Percentiles rank a stretch among this genome's conserved stretches.
Evolutionary conservation across 2,888 invertebrate genomes (phyloP).

Genomic region (Leptopilina myrica): DNA sequence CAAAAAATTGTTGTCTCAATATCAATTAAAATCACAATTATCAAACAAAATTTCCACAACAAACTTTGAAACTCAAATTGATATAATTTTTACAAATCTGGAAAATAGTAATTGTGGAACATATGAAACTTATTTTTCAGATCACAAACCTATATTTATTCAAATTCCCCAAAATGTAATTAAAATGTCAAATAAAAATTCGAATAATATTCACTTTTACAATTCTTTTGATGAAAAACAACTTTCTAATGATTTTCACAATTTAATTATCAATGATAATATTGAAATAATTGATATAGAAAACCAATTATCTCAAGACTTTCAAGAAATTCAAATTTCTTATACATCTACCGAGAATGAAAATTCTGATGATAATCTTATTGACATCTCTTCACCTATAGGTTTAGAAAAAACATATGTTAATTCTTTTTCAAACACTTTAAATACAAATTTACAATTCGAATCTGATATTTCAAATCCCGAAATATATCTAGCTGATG

Average conservation of each 20-base stretch:
- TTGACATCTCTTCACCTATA: not conserved
- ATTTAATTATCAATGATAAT: not conserved
- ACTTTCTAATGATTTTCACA: not conserved
- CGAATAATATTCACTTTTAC: too few relatives aligned
- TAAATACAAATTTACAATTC: not conserved
- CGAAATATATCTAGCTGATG: not conserved
- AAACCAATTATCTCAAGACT: not conserved
- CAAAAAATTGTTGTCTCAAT: not conserved
- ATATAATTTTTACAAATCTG: conserved; percentile 3
- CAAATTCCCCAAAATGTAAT: not conserved
- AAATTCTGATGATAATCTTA: not conserved
- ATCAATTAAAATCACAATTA: not conserved
- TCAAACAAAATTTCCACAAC: not conserved
- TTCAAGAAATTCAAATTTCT: not conserved
- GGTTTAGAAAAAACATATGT: too few relatives aligned
- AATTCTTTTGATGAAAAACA: not conserved
- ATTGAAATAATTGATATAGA: not conserved
- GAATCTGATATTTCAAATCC: not conserved
- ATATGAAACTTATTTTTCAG: conserved; percentile 21
- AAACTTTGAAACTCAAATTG: conserved; percentile 9
- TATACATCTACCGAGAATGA: not conserved
- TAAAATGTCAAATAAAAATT: not conserved
- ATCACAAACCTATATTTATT: conserved; percentile 1
- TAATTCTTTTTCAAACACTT: not conserved
- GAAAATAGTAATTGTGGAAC: not conserved